These are phyloP conservation scores for Lates calcarifer DNA, from an alignment of 2,113 vertebrate species.

Conservation along the genomic window DNA sequence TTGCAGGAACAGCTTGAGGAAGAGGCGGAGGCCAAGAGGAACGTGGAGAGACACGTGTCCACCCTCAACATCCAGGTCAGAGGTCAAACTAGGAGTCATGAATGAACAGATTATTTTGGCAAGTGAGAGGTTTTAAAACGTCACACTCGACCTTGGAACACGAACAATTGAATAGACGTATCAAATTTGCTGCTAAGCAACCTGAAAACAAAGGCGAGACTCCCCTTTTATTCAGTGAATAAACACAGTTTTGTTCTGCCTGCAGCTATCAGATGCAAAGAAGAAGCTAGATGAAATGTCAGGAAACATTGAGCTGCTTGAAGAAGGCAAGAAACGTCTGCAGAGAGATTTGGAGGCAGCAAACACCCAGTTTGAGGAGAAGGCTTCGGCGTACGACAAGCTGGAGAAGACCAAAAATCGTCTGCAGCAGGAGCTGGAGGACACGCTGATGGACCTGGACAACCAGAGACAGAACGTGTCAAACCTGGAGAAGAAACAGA, in stretches of 20 bases:
- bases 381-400: conserved; percentile 93
- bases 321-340: conserved; percentile 93
- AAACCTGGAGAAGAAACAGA: conserved; percentile 97
- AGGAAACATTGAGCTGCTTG: conserved; percentile 88
- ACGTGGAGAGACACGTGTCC: conserved; percentile 92
- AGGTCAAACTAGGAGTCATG: background rate
- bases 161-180: background rate
- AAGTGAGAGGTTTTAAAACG: background rate
- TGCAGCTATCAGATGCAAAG: conserved; percentile 93
- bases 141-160: background rate
- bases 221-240: background rate
- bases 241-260: background rate
- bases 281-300: conserved; percentile 92
- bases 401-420: conserved; percentile 96
- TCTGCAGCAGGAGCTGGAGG: conserved; percentile 95
- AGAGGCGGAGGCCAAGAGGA: conserved; percentile 93
- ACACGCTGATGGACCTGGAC: conserved; percentile 93
- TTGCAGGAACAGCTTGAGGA: conserved; percentile 97
- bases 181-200: background rate
- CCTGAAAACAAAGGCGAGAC: background rate
- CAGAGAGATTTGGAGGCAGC: conserved; percentile 93
- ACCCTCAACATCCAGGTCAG: conserved; percentile 93
- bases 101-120: background rate
- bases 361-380: conserved; percentile 93
- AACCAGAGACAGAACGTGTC: conserved; percentile 96